Evolutionary conservation across 2,797 vertebrate genomes (phyloP), one percentile per base, ranked within the genome.

Genomic region (Mareca strepera): DNA sequence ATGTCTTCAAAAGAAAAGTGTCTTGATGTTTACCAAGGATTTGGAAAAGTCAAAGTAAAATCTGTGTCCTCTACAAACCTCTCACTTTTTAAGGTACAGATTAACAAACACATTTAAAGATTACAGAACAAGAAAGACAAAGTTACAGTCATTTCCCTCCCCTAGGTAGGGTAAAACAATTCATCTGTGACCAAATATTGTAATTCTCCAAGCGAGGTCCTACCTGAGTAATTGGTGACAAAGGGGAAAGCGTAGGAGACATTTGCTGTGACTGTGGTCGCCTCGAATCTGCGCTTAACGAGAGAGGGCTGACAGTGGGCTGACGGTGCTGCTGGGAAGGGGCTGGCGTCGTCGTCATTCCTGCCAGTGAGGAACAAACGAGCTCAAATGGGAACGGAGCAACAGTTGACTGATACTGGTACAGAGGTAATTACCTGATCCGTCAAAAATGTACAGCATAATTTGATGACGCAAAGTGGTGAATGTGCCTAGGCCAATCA

Each of bases 171-270:
- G 28, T 0, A 37, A 55, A 73, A 9, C 18, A 39, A 64, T 0
- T 5, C 1, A 26, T 6, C 22, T 9, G 21, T 1, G 44, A 25
- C 3, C 1, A 17, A 8, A 16, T 12, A 66, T 25, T 4, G 4
- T 10, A 4, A 6, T 5, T 26, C 4, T n/a, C 35, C n/a, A 26
- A 4, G 0, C 5, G 4, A 28, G 64, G 5, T 59, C 92, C 79
- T 96, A 99, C 99, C 99, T 99, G 99, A 88, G 98, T 98, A 82
- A 99, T 98, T 93, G 98, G 99, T 95, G 95, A 99, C 89, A 86
- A 98, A 9, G 99, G 98, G 82, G 99, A 99, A 26, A 99, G 98
- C 8, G 98, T 99, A 75, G 99, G 98, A 14, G 99, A 99, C 93
- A 99, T 98, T 56, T 98, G 98, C 91, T 98, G 98, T 50, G 98